Conservation (phyloP, 37 sponge, comb jelly and placozoan species). For the Halisarca cf. caerulea region DNA sequence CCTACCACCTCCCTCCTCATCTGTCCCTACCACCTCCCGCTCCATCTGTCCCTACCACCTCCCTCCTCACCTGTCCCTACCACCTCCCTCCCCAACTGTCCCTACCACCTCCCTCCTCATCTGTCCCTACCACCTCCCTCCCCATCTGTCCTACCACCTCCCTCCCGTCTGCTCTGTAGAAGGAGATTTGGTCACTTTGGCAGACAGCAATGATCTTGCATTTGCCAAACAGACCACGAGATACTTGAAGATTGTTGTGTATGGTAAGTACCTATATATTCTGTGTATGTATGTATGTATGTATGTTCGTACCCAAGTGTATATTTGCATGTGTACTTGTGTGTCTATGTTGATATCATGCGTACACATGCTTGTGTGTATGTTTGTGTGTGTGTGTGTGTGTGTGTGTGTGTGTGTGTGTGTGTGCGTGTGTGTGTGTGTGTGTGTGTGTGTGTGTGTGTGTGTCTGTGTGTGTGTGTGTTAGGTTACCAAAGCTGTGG, state of each 20-base stretch:
- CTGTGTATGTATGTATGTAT: too few species aligned
- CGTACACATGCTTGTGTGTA: slow-evolving; percentile 4
- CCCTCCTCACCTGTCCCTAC: too few species aligned
- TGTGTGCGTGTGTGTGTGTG: slow-evolving; percentile 29
- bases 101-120: too few species aligned
- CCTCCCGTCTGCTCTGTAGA: slow-evolving; percentile 49
- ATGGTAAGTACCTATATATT: slow-evolving; percentile 48
- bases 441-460: neutral
- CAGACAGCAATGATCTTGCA: slow-evolving; percentile 80
- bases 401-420: slow-evolving; percentile 37
- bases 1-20: too few species aligned
- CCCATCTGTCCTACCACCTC: too few species aligned
- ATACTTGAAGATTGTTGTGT: slow-evolving; percentile 59
- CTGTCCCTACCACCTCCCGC: too few species aligned
- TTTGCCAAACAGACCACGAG: slow-evolving; percentile 79
- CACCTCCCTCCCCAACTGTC: too few species aligned
- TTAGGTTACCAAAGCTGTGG: too few species aligned
- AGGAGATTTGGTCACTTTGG: slow-evolving; percentile 83
- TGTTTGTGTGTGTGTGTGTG: slow-evolving; percentile 33
- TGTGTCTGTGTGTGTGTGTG: neutral
- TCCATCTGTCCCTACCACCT: too few species aligned
- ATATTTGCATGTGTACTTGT: too few species aligned
- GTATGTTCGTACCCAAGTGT: too few species aligned
- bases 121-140: too few species aligned
- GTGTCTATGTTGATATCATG: neutral